These are phyloP conservation scores for Lepidurus couesii DNA, from an alignment of 1,140 invertebrate genomes.

Conservation along the genomic window DNA sequence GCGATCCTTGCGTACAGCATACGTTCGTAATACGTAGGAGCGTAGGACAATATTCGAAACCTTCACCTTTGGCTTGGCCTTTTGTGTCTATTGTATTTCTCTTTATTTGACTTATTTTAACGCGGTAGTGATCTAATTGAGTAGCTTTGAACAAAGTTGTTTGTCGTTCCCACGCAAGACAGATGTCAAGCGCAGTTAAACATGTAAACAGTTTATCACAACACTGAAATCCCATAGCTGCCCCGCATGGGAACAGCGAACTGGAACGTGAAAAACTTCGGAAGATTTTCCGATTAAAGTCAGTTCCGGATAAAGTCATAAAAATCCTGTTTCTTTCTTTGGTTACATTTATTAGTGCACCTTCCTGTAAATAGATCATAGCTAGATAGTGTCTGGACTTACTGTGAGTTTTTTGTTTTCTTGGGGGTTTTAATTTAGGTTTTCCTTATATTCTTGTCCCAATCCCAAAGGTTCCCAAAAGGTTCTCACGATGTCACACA, in stretches of 20 bases:
- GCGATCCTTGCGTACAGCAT: too few species aligned
- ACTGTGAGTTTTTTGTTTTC: neutral
- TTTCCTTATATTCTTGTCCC: neutral
- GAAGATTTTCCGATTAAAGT: neutral
- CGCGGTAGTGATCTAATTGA: too few species aligned
- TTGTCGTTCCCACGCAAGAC: neutral
- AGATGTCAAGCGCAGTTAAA: constrained; percentile 14
- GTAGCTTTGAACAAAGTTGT: too few species aligned
- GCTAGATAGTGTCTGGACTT: neutral
- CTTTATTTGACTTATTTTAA: too few species aligned
- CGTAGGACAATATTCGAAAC: too few species aligned
- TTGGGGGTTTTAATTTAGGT: neutral
- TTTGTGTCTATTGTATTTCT: too few species aligned
- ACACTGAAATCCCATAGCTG: neutral
- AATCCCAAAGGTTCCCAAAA: neutral
- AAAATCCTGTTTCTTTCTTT: neutral
- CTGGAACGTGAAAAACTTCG: neutral
- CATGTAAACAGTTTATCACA: neutral
- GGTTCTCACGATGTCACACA: constrained; percentile 21
- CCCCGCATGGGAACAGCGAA: neutral
- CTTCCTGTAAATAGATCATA: neutral
- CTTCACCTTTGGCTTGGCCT: too few species aligned
- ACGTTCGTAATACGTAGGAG: too few species aligned
- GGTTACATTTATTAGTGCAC: neutral
- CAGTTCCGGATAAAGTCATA: neutral